These are phyloP conservation scores for Bellardia pandia DNA, from an alignment of 2,888 invertebrate genomes.

Conservation along the genomic window DNA sequence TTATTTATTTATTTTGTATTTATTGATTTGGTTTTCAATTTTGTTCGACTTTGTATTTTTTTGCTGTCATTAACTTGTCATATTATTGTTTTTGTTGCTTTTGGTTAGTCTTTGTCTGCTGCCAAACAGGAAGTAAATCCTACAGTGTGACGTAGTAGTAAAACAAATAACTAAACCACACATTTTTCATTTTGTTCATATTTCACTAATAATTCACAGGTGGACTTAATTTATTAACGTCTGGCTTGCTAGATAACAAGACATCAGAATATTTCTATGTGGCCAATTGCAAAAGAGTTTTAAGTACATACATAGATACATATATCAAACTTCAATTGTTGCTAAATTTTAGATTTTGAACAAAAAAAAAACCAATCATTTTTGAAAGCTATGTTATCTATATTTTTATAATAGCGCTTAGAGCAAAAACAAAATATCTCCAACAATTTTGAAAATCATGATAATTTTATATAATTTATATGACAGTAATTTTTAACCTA, in stretches of 20 bases:
- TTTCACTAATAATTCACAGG: conserved; percentile 17
- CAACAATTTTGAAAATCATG: too few relatives aligned
- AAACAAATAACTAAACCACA: conserved; percentile 18
- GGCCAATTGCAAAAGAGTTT: background rate
- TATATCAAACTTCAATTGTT: too few relatives aligned
- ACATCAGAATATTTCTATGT: background rate
- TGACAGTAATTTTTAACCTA: too few relatives aligned
- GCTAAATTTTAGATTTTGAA: too few relatives aligned
- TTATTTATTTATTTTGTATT: background rate
- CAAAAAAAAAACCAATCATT: too few relatives aligned
- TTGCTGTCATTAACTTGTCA: conserved; percentile 55
- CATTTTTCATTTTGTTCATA: conserved; percentile 29
- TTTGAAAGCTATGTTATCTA: too few relatives aligned
- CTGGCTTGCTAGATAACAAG: background rate
- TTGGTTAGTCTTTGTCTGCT: conserved; percentile 16
- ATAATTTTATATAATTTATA: too few relatives aligned
- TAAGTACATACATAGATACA: too few relatives aligned
- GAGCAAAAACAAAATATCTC: too few relatives aligned
- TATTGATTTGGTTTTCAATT: conserved; percentile 7
- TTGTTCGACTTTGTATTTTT: background rate
- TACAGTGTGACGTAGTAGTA: conserved; percentile 34
- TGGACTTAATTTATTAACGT: conserved; percentile 41
- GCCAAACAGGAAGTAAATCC: conserved; percentile 65
- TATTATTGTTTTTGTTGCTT: conserved; percentile 2
- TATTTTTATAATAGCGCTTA: too few relatives aligned